These are phyloP conservation scores for Micrastur ruficollis DNA, from an alignment of 2,797 vertebrate species.

Conservation along the genomic window DNA sequence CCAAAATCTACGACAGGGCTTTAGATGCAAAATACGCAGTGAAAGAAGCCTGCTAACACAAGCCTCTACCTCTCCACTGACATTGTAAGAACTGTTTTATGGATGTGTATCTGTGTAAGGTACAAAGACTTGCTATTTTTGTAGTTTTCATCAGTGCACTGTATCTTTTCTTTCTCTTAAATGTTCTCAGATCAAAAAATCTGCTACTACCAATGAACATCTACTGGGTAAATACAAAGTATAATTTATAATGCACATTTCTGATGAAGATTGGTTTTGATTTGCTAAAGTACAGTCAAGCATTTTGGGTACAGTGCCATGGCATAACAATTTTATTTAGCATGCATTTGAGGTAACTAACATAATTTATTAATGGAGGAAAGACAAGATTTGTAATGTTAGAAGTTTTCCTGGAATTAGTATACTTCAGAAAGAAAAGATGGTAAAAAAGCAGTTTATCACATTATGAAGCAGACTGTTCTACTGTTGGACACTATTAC, in stretches of 20 bases:
- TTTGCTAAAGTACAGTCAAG: background rate
- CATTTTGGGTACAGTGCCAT: background rate
- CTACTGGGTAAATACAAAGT: background rate
- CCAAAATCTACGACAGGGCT: background rate
- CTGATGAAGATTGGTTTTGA: background rate
- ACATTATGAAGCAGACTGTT: background rate
- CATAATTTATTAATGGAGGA: background rate
- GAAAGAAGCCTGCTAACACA: background rate
- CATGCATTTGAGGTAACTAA: background rate
- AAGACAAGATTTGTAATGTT: background rate
- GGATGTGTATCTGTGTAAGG: background rate
- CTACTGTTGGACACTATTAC: background rate
- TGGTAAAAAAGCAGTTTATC: background rate
- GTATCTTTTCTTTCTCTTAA: background rate
- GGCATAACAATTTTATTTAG: background rate
- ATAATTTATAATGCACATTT: background rate
- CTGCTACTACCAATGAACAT: background rate
- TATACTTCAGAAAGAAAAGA: background rate
- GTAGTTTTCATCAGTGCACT: background rate
- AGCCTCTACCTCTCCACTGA: background rate
- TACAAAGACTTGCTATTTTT: background rate
- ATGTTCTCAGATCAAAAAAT: background rate
- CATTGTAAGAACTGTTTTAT: background rate
- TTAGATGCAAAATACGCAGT: background rate
- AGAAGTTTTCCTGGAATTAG: background rate